Evolutionary conservation across 2,888 invertebrate genomes (phyloP).

Genomic region (Acutogordius australiensis): DNA sequence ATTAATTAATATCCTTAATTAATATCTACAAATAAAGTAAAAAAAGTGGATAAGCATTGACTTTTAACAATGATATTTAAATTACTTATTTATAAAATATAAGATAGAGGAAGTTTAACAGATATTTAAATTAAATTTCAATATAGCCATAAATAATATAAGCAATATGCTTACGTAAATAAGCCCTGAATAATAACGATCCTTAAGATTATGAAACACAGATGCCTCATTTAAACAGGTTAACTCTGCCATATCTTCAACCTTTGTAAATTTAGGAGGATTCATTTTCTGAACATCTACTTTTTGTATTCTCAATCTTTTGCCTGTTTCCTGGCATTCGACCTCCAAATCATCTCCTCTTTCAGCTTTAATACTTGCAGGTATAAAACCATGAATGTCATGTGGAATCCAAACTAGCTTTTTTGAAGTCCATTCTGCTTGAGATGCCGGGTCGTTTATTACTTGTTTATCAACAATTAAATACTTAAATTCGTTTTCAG

Average conservation of each 20-base stretch:
- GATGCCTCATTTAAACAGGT: slow-evolving; percentile 98
- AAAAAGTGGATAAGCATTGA: too few relatives aligned
- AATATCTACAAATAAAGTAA: too few relatives aligned
- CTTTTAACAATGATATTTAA: too few relatives aligned
- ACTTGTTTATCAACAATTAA: slow-evolving; percentile 15
- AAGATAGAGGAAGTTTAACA: too few relatives aligned
- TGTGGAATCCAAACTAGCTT: slow-evolving; percentile 95
- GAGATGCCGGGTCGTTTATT: slow-evolving; percentile 16
- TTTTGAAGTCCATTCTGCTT: slow-evolving; percentile 93
- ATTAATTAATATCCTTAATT: too few relatives aligned
- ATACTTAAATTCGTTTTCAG: slow-evolving; percentile 15
- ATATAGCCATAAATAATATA: too few relatives aligned
- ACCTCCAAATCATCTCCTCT: slow-evolving; percentile 83
- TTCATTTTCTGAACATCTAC: slow-evolving; percentile 99
- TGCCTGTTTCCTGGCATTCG: slow-evolving; percentile 80
- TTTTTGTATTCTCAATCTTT: slow-evolving; percentile 55
- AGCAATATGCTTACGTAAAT: slow-evolving; percentile 99
- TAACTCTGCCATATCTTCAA: slow-evolving; percentile 98
- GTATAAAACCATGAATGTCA: slow-evolving; percentile 44
- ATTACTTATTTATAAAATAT: too few relatives aligned
- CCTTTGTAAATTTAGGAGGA: slow-evolving; percentile 97
- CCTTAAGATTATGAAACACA: slow-evolving; percentile 94
- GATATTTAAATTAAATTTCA: too few relatives aligned
- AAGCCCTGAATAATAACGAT: slow-evolving; percentile 90
- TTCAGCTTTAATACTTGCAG: slow-evolving; percentile 32